Evolutionary conservation across 2,113 vertebrate species (phyloP).

Genomic region (Rhea americana): DNA sequence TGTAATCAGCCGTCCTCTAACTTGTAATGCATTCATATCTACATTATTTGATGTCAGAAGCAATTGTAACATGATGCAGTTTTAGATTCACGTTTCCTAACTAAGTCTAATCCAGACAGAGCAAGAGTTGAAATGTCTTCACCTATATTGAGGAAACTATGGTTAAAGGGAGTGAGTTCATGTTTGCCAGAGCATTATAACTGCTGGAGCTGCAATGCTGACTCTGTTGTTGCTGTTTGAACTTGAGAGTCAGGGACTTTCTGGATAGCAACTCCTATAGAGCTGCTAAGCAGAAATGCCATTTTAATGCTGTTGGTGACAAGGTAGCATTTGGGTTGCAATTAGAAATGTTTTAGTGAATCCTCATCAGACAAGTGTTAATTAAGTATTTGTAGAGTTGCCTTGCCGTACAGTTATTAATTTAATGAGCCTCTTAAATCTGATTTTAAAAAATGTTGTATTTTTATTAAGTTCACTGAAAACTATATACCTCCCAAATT

Average conservation of each 20-base stretch:
- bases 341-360: neutral
- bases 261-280: neutral
- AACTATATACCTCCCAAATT: neutral
- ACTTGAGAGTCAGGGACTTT: neutral
- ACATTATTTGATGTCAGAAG: neutral
- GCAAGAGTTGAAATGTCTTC: neutral
- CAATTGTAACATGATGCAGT: neutral
- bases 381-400: neutral
- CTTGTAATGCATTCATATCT: neutral
- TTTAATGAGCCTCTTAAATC: neutral
- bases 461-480: neutral
- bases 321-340: neutral
- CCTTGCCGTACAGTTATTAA: neutral
- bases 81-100: neutral
- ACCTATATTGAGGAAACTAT: rapidly evolving
- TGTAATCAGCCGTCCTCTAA: neutral
- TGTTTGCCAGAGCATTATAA: neutral
- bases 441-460: neutral
- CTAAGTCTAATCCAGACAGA: neutral
- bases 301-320: rapidly evolving
- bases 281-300: neutral
- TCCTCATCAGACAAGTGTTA: neutral
- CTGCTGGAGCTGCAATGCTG: neutral
- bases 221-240: neutral
- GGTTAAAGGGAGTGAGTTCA: rapidly evolving